phyloP scores from a whole-genome alignment of 2,888 invertebrate species.

The Ophonus ardosiacus region DNA sequence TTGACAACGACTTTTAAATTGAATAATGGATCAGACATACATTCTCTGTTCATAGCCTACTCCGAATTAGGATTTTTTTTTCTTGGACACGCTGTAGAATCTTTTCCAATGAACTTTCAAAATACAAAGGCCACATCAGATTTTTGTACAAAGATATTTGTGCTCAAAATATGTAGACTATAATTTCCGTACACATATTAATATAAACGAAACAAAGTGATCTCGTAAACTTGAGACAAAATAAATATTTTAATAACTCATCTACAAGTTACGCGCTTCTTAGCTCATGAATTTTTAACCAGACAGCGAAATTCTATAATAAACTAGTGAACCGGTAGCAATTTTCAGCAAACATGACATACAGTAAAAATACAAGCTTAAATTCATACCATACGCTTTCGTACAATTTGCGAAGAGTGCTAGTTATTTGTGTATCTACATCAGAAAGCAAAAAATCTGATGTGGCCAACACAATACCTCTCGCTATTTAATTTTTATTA shows the following conservation, averaged over 20 bases:
- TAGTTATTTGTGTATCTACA: too few relatives aligned
- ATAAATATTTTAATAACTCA: slow-evolving; percentile 41
- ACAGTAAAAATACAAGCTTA: background rate
- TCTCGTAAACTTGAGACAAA: background rate
- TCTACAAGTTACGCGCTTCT: slow-evolving; percentile 26
- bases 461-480: too few relatives aligned
- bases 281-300: slow-evolving; percentile 20
- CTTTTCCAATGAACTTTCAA: too few relatives aligned
- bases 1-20: too few relatives aligned
- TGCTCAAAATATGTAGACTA: background rate
- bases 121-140: too few relatives aligned
- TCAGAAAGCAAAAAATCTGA: too few relatives aligned
- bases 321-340: slow-evolving; percentile 15
- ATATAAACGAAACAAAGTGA: slow-evolving; percentile 24
- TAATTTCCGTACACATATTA: background rate
- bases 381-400: slow-evolving; percentile 10
- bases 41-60: too few relatives aligned
- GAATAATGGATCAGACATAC: too few relatives aligned
- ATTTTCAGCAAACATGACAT: slow-evolving; percentile 26
- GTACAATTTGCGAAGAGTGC: background rate
- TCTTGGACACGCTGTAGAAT: too few relatives aligned
- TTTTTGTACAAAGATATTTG: background rate
- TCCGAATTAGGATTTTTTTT: too few relatives aligned
- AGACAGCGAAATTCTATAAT: slow-evolving; percentile 43
- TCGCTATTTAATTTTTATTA: too few relatives aligned